phyloP scores from a whole-genome alignment of 2,797 vertebrate species.

The Cetoscarus ocellatus region DNA sequence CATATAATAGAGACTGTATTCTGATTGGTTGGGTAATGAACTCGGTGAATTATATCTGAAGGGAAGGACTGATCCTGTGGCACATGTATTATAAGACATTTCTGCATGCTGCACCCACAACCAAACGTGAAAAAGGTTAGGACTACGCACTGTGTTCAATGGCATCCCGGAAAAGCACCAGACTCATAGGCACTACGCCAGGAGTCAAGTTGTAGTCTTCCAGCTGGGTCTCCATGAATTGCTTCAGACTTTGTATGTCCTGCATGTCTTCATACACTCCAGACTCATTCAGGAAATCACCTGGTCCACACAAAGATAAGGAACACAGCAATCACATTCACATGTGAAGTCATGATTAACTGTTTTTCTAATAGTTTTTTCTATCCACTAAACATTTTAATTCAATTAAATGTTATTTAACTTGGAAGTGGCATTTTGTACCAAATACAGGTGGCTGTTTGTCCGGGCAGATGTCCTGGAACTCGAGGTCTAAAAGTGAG shows the following conservation, averaged over 20 bases:
- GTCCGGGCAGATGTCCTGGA: slow-evolving; percentile 89
- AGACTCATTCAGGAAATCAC: slow-evolving; percentile 87
- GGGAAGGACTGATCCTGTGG: too few relatives aligned
- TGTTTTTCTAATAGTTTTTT: background rate
- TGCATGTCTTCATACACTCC: slow-evolving; percentile 89
- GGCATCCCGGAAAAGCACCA: slow-evolving; percentile 91
- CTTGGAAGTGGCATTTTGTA: slow-evolving; percentile 46
- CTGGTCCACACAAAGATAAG: slow-evolving; percentile 65
- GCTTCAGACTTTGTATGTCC: slow-evolving; percentile 85
- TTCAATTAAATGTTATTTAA: too few relatives aligned
- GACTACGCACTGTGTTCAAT: slow-evolving; percentile 86
- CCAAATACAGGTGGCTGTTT: slow-evolving; percentile 89
- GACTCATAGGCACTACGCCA: slow-evolving; percentile 85
- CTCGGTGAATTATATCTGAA: too few relatives aligned
- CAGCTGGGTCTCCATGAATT: slow-evolving; percentile 87
- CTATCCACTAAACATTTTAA: too few relatives aligned
- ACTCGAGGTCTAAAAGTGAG: slow-evolving; percentile 87
- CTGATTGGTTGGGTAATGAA: too few relatives aligned
- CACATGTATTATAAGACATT: too few relatives aligned
- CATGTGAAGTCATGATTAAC: background rate
- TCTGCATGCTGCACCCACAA: too few relatives aligned
- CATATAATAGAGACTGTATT: too few relatives aligned
- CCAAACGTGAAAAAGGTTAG: background rate
- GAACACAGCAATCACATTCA: background rate
- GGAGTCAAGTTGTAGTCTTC: slow-evolving; percentile 88